These are phyloP conservation scores for Girardinus metallicus DNA, from an alignment of 2,797 vertebrate species.

Conservation along the genomic window DNA sequence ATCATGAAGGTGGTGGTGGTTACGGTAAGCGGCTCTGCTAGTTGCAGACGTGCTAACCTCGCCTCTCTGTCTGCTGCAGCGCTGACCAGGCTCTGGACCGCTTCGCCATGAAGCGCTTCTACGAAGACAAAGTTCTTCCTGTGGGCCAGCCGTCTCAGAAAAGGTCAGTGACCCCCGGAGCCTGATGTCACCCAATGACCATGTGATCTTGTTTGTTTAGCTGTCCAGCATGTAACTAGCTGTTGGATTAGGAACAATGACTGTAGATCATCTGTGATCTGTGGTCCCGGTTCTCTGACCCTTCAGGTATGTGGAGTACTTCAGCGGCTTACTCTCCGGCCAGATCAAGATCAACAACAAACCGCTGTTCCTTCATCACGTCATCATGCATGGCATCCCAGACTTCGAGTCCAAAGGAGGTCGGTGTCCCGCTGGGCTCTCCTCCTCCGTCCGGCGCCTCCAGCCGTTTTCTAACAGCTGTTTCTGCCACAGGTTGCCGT, in stretches of 20 bases:
- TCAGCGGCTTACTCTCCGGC: conserved; percentile 94
- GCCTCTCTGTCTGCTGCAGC: conserved; percentile 67
- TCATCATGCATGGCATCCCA: conserved; percentile 98
- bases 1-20: background rate
- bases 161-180: conserved; percentile 90
- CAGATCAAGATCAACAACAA: conserved; percentile 99
- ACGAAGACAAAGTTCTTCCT: conserved; percentile 97
- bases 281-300: background rate
- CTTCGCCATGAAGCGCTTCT: conserved; percentile 99
- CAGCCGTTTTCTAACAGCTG: background rate
- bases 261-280: background rate
- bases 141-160: conserved; percentile 96
- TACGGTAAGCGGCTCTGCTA: background rate
- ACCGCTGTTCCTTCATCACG: conserved; percentile 95
- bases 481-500: conserved; percentile 86
- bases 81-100: conserved; percentile 97
- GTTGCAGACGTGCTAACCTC: background rate
- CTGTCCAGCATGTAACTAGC: too few relatives aligned
- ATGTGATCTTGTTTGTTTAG: too few relatives aligned
- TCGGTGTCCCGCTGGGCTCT: conserved; percentile 35
- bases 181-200: too few relatives aligned
- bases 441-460: background rate
- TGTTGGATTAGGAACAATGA: too few relatives aligned
- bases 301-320: conserved; percentile 94
- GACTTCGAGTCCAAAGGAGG: conserved; percentile 97